Evolutionary conservation across 2,113 vertebrate species (phyloP).

Genomic region (Pionites leucogaster): DNA sequence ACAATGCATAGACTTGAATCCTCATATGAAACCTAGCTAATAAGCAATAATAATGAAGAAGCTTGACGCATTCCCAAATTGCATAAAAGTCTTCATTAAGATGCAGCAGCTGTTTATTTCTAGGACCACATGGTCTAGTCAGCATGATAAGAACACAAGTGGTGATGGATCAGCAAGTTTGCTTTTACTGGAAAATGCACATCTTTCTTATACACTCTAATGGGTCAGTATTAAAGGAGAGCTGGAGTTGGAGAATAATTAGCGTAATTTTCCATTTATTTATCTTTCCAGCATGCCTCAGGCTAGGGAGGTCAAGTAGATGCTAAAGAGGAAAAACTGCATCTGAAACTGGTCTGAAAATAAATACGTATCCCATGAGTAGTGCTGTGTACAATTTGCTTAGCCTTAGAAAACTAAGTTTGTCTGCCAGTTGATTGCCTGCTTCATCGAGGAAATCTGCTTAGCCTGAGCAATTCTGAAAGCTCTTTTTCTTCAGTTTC

Average conservation of each 20-base stretch:
- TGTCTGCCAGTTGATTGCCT: slow-evolving; percentile 33
- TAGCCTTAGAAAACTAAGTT: slow-evolving; percentile 20
- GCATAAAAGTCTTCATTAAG: slow-evolving; percentile 31
- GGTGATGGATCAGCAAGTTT: slow-evolving; percentile 34
- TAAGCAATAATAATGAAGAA: not conserved
- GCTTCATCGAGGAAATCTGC: slow-evolving; percentile 36
- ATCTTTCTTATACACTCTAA: not conserved
- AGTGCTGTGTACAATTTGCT: slow-evolving; percentile 27
- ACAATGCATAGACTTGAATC: not conserved
- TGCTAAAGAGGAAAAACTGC: slow-evolving; percentile 1
- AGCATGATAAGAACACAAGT: not conserved
- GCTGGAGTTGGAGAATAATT: slow-evolving; percentile 37
- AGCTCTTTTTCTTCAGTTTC: not conserved
- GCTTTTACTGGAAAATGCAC: not conserved
- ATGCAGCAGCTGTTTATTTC: slow-evolving; percentile 40
- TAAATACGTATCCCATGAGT: slow-evolving; percentile 9
- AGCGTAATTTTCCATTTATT: slow-evolving; percentile 29
- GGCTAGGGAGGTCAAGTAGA: slow-evolving; percentile 30
- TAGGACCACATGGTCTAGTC: slow-evolving; percentile 21
- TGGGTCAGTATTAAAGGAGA: slow-evolving; percentile 7
- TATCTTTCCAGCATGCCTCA: slow-evolving; percentile 2
- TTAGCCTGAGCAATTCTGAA: not conserved
- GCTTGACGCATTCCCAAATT: not conserved
- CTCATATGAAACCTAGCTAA: not conserved
- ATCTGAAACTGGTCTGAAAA: slow-evolving; percentile 41